Evolutionary conservation across 2,797 vertebrate species (phyloP).

Genomic region (Apogon talboti): DNA sequence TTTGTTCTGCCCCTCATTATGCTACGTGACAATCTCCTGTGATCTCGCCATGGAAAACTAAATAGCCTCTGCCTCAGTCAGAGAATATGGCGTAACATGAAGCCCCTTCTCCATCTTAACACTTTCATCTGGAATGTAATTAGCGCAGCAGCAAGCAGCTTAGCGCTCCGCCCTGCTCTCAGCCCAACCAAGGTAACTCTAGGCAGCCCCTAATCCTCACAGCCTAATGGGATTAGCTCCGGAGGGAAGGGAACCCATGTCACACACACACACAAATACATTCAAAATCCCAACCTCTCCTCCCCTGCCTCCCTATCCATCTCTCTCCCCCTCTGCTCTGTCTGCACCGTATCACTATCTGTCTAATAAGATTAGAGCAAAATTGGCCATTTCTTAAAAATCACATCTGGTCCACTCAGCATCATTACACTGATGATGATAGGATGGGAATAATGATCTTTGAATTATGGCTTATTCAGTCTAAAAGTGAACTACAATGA

Average conservation of each 20-base stretch:
- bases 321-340: slow-evolving; percentile 9
- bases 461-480: slow-evolving; percentile 41
- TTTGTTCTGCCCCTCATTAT: slow-evolving; percentile 38
- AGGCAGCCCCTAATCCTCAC: slow-evolving; percentile 78
- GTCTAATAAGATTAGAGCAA: slow-evolving; percentile 67
- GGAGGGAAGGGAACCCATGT: slow-evolving; percentile 76
- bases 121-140: slow-evolving; percentile 84
- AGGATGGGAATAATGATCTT: slow-evolving; percentile 43
- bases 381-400: slow-evolving; percentile 62
- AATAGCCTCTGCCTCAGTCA: slow-evolving; percentile 29
- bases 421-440: slow-evolving; percentile 46
- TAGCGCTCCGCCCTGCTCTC: slow-evolving; percentile 67
- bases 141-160: slow-evolving; percentile 79
- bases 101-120: slow-evolving; percentile 57
- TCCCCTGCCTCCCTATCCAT: slow-evolving; percentile 43
- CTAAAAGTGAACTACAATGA: slow-evolving; percentile 9
- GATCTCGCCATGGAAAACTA: slow-evolving; percentile 56
- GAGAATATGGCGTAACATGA: slow-evolving; percentile 42
- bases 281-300: slow-evolving; percentile 52
- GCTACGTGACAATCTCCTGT: slow-evolving; percentile 32
- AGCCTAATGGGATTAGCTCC: slow-evolving; percentile 84
- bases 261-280: slow-evolving; percentile 59
- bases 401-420: slow-evolving; percentile 49
- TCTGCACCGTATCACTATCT: slow-evolving; percentile 37
- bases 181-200: slow-evolving; percentile 75